Evolutionary conservation across 2,888 invertebrate genomes (phyloP).

Genomic region (Synergus gifuensis): DNA sequence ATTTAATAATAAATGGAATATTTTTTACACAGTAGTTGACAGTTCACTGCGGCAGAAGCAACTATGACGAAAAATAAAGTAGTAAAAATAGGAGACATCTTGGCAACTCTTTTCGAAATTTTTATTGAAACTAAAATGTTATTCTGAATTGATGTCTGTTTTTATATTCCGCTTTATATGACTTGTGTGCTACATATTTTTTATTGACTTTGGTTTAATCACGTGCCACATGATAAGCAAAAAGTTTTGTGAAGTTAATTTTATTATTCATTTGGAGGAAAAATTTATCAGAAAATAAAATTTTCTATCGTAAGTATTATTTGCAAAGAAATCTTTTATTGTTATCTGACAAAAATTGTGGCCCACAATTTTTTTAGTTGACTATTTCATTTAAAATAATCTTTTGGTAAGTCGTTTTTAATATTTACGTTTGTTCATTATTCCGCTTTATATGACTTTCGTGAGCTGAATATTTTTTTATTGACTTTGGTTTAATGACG

Average conservation of each 20-base stretch:
- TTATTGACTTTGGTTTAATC: neutral
- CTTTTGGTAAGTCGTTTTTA: no score
- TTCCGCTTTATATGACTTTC: no score
- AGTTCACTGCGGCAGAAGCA: neutral
- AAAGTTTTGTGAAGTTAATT: neutral
- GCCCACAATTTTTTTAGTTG: no score
- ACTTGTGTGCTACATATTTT: neutral
- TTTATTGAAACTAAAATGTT: neutral
- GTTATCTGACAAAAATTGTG: no score
- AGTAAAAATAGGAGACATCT: neutral
- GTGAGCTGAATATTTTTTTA: no score
- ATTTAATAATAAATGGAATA: no score
- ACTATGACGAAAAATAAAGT: neutral
- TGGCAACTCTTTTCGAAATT: neutral
- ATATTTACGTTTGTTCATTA: no score
- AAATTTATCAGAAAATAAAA: neutral
- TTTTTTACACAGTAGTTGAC: neutral
- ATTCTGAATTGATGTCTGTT: neutral
- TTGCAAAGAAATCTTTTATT: no score
- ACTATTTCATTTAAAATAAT: no score
- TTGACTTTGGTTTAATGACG: no score
- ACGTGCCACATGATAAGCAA: neutral
- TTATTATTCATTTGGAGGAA: neutral
- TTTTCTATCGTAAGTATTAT: no score
- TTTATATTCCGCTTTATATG: neutral